Evolutionary conservation across 2,888 invertebrate species (phyloP).

Genomic region (Alviniconcha strummeri): DNA sequence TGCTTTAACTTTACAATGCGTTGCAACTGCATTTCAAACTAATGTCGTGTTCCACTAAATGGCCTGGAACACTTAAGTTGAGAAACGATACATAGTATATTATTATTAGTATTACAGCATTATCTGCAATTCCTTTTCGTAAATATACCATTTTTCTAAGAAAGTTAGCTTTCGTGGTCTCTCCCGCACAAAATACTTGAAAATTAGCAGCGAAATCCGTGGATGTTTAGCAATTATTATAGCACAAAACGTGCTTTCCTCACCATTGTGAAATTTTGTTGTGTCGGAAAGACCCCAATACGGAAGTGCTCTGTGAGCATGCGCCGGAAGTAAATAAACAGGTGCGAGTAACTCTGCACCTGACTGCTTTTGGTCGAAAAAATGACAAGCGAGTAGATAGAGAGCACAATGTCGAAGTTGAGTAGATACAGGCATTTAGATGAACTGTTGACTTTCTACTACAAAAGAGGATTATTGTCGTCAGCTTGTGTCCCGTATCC

Average conservation of each 20-base stretch:
- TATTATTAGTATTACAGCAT: too few species aligned
- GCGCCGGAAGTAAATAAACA: conserved; percentile 30
- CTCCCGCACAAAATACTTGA: too few species aligned
- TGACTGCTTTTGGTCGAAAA: conserved; percentile 25
- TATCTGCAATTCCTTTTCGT: too few species aligned
- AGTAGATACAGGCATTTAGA: conserved; percentile 12
- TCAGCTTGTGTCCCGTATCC: not conserved
- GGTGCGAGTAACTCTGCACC: conserved; percentile 31
- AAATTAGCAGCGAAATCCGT: too few species aligned
- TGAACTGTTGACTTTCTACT: conserved; percentile 7
- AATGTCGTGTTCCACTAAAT: too few species aligned
- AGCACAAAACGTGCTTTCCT: not conserved
- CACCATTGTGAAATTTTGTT: conserved; percentile 20
- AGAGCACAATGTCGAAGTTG: conserved; percentile 16
- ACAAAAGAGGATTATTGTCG: conserved; percentile 16
- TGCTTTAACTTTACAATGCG: too few species aligned
- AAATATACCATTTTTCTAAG: too few species aligned
- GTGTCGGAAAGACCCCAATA: not conserved
- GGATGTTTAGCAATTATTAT: too few species aligned
- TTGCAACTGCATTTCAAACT: too few species aligned
- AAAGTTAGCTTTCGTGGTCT: too few species aligned
- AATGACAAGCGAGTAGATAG: conserved; percentile 9
- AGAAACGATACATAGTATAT: too few species aligned
- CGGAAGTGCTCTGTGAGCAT: conserved; percentile 1
- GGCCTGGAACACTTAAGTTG: not conserved